Conservation (phyloP, 2,113 vertebrate genomes). For the Telmatochromis sp. region DNA sequence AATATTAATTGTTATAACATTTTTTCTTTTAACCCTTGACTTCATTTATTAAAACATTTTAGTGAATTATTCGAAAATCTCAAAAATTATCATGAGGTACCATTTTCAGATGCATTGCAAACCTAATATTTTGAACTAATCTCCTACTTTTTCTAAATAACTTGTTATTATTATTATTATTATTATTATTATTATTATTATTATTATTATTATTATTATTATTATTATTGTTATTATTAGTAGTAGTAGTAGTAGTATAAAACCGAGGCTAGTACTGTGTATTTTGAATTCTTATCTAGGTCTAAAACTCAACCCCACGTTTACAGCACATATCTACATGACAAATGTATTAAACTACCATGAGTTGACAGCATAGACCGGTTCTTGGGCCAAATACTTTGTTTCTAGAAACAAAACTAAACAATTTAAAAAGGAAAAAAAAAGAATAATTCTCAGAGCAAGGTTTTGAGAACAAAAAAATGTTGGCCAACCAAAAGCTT, state of each 20-base stretch:
- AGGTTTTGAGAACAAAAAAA: constrained; percentile 38
- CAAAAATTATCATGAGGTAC: no score
- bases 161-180: no score
- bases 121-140: no score
- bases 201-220: not conserved
- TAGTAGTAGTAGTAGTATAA: not conserved
- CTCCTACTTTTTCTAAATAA: no score
- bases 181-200: not conserved
- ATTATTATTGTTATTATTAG: accelerated
- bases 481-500: constrained; percentile 61
- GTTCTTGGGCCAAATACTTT: not conserved
- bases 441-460: constrained; percentile 17
- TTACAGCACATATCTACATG: not conserved
- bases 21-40: no score
- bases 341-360: not conserved
- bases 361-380: not conserved
- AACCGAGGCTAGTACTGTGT: not conserved
- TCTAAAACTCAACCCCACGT: not conserved
- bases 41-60: no score
- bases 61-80: no score
- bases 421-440: constrained; percentile 10
- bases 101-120: no score
- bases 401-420: not conserved
- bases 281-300: not conserved
- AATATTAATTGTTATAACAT: no score